These are phyloP conservation scores for Eleutherodactylus coqui DNA, from an alignment of 2,797 vertebrate genomes.

Conservation along the genomic window DNA sequence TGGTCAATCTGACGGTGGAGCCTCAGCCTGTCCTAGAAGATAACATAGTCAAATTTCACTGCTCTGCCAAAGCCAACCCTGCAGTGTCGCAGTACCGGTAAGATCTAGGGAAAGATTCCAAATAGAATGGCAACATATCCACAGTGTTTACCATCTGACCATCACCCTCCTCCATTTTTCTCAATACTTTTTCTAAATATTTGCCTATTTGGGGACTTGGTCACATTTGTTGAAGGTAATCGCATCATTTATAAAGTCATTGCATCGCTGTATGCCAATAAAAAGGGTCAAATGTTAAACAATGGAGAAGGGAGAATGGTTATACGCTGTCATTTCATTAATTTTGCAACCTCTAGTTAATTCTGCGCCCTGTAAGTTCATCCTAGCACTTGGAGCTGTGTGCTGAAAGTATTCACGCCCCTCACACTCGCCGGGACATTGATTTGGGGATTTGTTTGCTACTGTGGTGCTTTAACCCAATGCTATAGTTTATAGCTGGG, in stretches of 20 bases:
- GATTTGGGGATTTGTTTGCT: not conserved
- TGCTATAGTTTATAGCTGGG: too few relatives aligned
- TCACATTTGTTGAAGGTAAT: not conserved
- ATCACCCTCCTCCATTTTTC: too few relatives aligned
- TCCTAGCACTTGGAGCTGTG: not conserved
- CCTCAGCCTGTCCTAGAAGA: slow-evolving; percentile 95
- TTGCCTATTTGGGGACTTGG: not conserved
- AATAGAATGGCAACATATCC: not conserved
- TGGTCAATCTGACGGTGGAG: slow-evolving; percentile 95
- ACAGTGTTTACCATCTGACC: not conserved
- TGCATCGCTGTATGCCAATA: not conserved
- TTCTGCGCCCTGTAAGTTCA: too few relatives aligned
- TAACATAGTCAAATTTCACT: slow-evolving; percentile 93
- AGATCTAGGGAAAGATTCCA: slow-evolving; percentile 59
- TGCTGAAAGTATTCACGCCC: not conserved
- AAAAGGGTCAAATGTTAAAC: too few relatives aligned
- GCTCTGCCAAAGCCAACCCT: slow-evolving; percentile 96
- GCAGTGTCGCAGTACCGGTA: slow-evolving; percentile 95
- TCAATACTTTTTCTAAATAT: not conserved
- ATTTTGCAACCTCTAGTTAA: too few relatives aligned
- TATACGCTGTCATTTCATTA: too few relatives aligned
- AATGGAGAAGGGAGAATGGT: too few relatives aligned
- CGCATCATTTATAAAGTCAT: not conserved
- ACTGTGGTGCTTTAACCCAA: not conserved
- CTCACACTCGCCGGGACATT: not conserved